Evolutionary conservation across 53 echinoderm and acorn worm species (phyloP).

Genomic region (Astropecten irregularis): DNA sequence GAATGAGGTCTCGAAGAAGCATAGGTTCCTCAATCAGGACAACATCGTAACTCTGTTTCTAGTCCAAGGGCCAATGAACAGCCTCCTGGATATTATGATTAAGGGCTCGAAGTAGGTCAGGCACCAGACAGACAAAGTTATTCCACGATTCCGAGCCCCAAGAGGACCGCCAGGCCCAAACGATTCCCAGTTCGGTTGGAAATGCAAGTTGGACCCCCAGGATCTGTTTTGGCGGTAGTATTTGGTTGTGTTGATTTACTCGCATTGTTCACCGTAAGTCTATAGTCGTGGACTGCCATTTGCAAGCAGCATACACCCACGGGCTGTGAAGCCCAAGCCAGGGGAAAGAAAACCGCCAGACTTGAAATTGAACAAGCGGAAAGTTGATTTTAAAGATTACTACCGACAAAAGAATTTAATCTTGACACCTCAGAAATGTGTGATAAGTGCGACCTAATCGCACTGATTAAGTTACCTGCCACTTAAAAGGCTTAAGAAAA

Average conservation of each 20-base stretch:
- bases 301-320: background rate
- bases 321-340: background rate
- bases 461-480: constrained; percentile 20
- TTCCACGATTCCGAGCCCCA: constrained; percentile 5
- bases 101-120: constrained; percentile 14
- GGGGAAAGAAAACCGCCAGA: background rate
- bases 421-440: constrained; percentile 44
- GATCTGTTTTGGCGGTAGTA: background rate
- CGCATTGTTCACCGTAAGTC: constrained; percentile 1
- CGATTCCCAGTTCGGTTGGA: constrained; percentile 7
- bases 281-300: background rate
- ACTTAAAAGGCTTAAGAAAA: constrained; percentile 24
- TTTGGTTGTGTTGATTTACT: constrained; percentile 17
- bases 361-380: constrained; percentile 28
- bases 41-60: background rate
- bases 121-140: constrained; percentile 35
- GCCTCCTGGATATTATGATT: constrained; percentile 26
- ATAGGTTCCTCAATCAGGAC: no score
- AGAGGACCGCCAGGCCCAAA: background rate
- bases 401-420: constrained; percentile 18
- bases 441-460: constrained; percentile 55
- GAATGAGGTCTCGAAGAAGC: no score
- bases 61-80: background rate
- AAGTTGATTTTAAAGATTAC: constrained; percentile 41
- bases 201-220: constrained; percentile 2